These are phyloP conservation scores for Embiotoca jacksoni DNA, from an alignment of 2,113 vertebrate species.

Conservation along the genomic window DNA sequence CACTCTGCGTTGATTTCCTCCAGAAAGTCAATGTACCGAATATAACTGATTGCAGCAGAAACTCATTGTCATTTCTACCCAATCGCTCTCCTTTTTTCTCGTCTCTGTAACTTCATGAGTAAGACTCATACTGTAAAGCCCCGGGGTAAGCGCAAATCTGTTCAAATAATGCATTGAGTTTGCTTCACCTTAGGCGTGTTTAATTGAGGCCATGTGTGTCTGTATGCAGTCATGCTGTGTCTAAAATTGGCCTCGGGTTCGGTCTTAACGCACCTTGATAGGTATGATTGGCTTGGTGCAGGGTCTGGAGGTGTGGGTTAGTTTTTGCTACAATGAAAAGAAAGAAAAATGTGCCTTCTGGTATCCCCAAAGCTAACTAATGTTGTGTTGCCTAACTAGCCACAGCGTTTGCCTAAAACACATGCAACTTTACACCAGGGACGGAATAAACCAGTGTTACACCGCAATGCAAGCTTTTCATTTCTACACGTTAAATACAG, in stretches of 20 bases:
- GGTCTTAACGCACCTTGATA: not conserved
- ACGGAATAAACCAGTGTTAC: not conserved
- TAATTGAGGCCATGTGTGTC: not conserved
- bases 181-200: not conserved
- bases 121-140: not conserved
- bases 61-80: not conserved
- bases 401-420: not conserved
- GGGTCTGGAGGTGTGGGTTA: not conserved
- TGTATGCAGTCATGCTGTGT: not conserved
- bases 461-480: not conserved
- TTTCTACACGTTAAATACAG: not conserved
- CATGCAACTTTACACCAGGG: not conserved
- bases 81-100: not conserved
- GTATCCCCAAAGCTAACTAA: not conserved
- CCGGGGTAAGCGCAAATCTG: not conserved
- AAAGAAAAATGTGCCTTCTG: not conserved
- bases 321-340: not conserved
- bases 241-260: not conserved
- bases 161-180: constrained; percentile 8
- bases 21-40: not conserved
- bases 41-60: not conserved
- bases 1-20: not conserved
- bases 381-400: no score
- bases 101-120: not conserved
- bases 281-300: not conserved